Percentiles rank a stretch among this genome's conserved stretches.
These are phyloP conservation scores for Pseudomyrmex flavicornis DNA, from an alignment of 1,140 invertebrate genomes.

Conservation along the genomic window DNA sequence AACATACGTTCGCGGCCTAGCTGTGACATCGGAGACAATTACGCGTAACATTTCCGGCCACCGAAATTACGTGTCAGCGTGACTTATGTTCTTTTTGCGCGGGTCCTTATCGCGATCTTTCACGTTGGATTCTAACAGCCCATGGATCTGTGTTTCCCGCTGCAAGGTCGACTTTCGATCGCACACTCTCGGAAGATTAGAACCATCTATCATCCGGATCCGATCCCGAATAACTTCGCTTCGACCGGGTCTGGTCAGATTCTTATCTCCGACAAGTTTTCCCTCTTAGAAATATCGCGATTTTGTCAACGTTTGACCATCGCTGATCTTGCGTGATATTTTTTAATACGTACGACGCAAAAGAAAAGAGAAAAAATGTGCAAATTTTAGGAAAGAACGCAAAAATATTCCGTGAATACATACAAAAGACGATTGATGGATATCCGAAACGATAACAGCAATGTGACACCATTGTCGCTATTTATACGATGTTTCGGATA, in stretches of 20 bases:
- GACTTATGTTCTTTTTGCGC: conserved; percentile 41
- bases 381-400: too few species aligned
- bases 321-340: conserved; percentile 50
- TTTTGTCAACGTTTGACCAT: conserved; percentile 34
- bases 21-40: conserved; percentile 40
- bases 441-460: too few species aligned
- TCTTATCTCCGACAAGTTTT: conserved; percentile 66
- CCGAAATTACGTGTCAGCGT: conserved; percentile 55
- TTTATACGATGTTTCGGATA: too few species aligned
- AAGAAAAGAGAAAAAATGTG: not conserved
- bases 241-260: conserved; percentile 63
- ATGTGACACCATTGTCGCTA: too few species aligned
- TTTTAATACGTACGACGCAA: not conserved
- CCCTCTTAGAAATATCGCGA: conserved; percentile 24
- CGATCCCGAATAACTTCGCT: conserved; percentile 77
- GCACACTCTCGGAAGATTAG: conserved; percentile 64
- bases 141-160: conserved; percentile 34
- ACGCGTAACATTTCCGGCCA: conserved; percentile 48
- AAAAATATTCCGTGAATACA: too few species aligned
- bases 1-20: not conserved
- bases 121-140: conserved; percentile 19
- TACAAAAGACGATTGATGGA: too few species aligned
- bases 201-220: conserved; percentile 80
- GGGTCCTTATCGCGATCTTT: conserved; percentile 37
- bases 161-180: conserved; percentile 55